Evolutionary conservation across 2,797 vertebrate species (phyloP).

Genomic region (Stomatorhinus walkeri): DNA sequence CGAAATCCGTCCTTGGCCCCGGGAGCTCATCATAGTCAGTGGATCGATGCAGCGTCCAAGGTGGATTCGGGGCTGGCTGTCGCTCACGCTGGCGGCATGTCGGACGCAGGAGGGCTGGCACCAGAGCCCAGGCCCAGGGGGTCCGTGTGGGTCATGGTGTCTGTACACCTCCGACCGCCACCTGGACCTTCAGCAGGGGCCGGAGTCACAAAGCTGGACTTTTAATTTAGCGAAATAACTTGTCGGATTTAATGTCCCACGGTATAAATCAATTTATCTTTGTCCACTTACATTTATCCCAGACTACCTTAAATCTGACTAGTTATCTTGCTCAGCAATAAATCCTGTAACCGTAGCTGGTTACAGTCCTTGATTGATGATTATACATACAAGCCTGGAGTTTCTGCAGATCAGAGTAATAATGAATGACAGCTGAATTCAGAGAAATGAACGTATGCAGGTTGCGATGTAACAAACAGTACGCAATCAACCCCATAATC

Average conservation of each 20-base stretch:
- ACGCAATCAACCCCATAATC: not conserved
- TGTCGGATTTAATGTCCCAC: not conserved
- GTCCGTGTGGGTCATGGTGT: not conserved
- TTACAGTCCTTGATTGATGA: not conserved
- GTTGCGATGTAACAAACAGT: not conserved
- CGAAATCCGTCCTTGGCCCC: not conserved
- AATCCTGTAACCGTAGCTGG: not conserved
- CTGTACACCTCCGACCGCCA: not conserved
- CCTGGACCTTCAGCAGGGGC: not conserved
- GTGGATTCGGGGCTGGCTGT: not conserved
- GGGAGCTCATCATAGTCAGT: not conserved
- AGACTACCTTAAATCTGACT: not conserved
- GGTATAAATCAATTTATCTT: not conserved
- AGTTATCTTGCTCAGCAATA: not conserved
- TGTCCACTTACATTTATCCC: not conserved
- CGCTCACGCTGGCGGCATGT: not conserved
- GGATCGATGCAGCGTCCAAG: not conserved
- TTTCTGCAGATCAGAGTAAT: not conserved
- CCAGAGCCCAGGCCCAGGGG: not conserved
- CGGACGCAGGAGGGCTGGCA: not conserved
- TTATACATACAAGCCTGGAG: not conserved
- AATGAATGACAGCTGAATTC: not conserved
- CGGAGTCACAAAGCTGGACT: not conserved
- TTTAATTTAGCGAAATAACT: not conserved
- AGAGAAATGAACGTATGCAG: not conserved